phyloP scores from a whole-genome alignment of 1,140 invertebrate species.

The Neodiprion lecontei region DNA sequence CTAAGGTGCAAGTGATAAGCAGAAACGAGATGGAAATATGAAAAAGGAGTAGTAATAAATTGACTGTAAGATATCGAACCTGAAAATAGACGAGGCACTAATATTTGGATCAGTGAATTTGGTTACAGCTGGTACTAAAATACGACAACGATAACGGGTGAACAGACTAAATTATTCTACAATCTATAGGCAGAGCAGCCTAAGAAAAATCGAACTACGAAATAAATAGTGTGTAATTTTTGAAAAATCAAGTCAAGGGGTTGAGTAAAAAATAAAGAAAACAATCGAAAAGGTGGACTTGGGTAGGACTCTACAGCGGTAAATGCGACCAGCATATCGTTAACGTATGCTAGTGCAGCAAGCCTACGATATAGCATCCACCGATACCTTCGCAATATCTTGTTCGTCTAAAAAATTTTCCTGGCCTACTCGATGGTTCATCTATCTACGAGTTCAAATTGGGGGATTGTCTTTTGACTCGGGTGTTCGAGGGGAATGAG shows the following conservation, averaged over 20 bases:
- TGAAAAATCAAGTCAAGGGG: background rate
- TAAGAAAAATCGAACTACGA: background rate
- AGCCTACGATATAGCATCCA: constrained; percentile 59
- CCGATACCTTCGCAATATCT: background rate
- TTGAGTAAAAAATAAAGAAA: background rate
- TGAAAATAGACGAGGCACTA: too few species aligned
- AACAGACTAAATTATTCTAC: too few species aligned
- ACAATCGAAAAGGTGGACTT: background rate
- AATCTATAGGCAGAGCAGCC: background rate
- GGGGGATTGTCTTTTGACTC: too few species aligned
- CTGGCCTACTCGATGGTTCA: too few species aligned
- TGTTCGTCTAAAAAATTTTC: background rate
- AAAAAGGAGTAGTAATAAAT: background rate
- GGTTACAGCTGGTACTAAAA: too few species aligned
- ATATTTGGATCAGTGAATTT: too few species aligned
- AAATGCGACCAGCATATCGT: constrained; percentile 10
- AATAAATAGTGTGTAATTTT: background rate
- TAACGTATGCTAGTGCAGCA: constrained; percentile 48
- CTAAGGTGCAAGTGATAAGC: background rate
- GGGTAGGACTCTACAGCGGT: background rate
- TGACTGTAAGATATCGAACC: background rate
- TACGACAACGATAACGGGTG: too few species aligned
- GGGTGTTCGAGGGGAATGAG: too few species aligned
- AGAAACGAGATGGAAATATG: background rate
- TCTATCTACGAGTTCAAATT: background rate